Percentiles rank a stretch among this genome's conserved stretches.
phyloP scores from a whole-genome alignment of 2,888 invertebrate species.

The Dryocosmus kuriphilus region DNA sequence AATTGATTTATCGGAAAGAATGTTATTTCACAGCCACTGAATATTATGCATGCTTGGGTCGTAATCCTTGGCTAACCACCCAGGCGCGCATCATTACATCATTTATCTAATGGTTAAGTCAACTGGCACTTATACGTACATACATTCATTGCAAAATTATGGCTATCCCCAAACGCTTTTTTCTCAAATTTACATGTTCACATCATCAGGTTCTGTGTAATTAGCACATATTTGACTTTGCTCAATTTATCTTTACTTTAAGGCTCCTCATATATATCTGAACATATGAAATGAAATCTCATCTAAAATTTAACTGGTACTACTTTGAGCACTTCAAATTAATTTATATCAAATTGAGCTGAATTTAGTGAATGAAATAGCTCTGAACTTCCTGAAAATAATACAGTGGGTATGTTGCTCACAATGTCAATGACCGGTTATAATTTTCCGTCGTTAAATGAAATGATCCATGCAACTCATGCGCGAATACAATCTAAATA shows the following conservation, averaged over 20 bases:
- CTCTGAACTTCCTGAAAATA: not conserved
- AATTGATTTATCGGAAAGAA: constrained; percentile 23
- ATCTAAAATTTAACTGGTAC: too few species aligned
- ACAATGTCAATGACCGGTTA: not conserved
- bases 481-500: constrained; percentile 11
- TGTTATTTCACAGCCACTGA: constrained; percentile 5
- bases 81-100: constrained; percentile 22
- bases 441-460: constrained; percentile 16
- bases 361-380: too few species aligned
- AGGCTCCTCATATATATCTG: not conserved
- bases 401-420: not conserved
- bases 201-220: not conserved
- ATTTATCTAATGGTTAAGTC: constrained; percentile 28
- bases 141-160: constrained; percentile 9
- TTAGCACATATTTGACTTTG: not conserved
- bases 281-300: not conserved
- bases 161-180: not conserved
- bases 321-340: too few species aligned
- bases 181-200: not conserved
- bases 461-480: constrained; percentile 20
- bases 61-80: constrained; percentile 11
- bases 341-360: too few species aligned
- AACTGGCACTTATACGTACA: constrained; percentile 10
- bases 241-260: not conserved
- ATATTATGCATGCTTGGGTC: not conserved